phyloP scores from a whole-genome alignment of 1,140 invertebrate genomes.

The Bicyclus anynana region DNA sequence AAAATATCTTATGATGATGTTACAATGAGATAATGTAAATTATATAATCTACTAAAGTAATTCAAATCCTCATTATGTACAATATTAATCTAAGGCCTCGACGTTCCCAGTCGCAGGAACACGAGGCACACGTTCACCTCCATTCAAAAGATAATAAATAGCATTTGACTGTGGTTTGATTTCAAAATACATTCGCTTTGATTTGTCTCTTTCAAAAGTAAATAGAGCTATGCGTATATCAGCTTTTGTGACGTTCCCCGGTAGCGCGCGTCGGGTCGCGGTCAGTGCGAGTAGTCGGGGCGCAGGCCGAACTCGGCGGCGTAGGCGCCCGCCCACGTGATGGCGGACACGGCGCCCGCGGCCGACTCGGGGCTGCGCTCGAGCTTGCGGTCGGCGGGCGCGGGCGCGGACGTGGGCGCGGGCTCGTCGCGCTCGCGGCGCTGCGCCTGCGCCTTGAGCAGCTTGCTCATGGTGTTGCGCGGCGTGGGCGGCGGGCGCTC shows the following conservation, averaged over 20 bases:
- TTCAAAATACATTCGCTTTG: too few species aligned
- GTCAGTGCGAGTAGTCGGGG: constrained; percentile 47
- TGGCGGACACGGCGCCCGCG: neutral
- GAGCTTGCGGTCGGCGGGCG: neutral
- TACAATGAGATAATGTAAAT: neutral
- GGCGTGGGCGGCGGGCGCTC: constrained; percentile 65
- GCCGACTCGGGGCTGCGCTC: neutral
- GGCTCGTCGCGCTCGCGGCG: constrained; percentile 8
- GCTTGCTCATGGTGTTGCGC: constrained; percentile 74
- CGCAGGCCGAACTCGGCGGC: constrained; percentile 46
- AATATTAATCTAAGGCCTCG: neutral
- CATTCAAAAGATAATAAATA: too few species aligned
- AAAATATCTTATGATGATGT: neutral
- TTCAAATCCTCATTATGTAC: neutral
- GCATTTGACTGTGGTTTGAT: too few species aligned
- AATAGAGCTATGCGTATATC: too few species aligned
- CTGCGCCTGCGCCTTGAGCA: constrained; percentile 65
- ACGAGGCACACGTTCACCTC: too few species aligned
- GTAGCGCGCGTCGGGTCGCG: neutral
- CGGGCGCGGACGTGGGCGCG: too few species aligned
- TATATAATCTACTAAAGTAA: neutral
- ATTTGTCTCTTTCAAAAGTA: too few species aligned
- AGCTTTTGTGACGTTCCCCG: too few species aligned
- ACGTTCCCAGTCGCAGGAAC: neutral
- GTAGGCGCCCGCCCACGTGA: constrained; percentile 46